Evolutionary conservation across 2,888 invertebrate genomes (phyloP).

Genomic region (Pyrochroa serraticornis): DNA sequence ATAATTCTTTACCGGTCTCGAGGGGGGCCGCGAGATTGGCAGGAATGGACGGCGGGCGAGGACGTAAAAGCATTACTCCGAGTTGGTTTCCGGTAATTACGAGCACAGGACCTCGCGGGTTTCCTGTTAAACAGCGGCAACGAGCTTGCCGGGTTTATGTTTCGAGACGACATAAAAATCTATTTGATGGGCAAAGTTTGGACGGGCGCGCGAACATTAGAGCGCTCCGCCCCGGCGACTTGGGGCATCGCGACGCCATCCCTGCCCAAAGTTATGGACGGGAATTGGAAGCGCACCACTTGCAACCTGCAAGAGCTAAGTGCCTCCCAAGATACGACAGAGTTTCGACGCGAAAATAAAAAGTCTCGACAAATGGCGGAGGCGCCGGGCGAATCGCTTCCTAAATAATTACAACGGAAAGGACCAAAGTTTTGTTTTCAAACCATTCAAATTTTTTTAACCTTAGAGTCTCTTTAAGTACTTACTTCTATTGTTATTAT

Average conservation of each 20-base stretch:
- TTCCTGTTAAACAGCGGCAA: constrained; percentile 40
- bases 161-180: constrained; percentile 44
- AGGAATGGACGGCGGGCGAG: not conserved
- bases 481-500: too few species aligned
- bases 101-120: constrained; percentile 37
- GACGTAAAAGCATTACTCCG: constrained; percentile 13
- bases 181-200: constrained; percentile 44
- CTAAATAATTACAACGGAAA: too few species aligned
- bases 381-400: too few species aligned
- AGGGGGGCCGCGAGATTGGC: constrained; percentile 7
- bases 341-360: too few species aligned
- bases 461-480: too few species aligned
- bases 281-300: too few species aligned
- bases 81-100: constrained; percentile 41
- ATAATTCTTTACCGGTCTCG: constrained; percentile 24
- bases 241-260: constrained; percentile 3
- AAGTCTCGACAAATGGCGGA: too few species aligned
- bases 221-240: constrained; percentile 24
- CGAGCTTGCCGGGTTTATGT: constrained; percentile 40
- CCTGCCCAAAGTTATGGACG: not conserved
- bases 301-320: too few species aligned
- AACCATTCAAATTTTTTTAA: too few species aligned
- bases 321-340: too few species aligned
- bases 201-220: constrained; percentile 37
- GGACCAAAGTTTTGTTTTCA: too few species aligned